These are phyloP conservation scores for Anadara kagoshimensis DNA, from an alignment of 1,140 invertebrate genomes.

Conservation along the genomic window DNA sequence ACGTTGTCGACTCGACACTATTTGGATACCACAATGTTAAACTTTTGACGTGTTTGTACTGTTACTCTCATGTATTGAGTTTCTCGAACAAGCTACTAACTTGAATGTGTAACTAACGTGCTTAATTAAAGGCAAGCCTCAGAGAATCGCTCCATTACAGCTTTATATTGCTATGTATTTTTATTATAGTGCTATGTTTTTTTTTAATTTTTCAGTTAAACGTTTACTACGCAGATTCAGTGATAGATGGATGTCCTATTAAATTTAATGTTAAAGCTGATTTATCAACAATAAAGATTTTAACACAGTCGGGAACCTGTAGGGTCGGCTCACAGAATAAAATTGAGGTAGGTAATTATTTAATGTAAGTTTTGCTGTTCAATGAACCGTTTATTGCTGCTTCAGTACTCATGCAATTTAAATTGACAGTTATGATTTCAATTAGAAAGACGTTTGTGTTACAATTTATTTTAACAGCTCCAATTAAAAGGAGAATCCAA, in stretches of 20 bases:
- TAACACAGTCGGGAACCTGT: constrained; percentile 25
- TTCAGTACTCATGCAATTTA: no score
- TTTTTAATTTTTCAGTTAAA: constrained; percentile 37
- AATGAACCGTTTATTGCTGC: no score
- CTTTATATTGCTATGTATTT: not conserved
- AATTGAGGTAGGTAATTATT: constrained; percentile 26
- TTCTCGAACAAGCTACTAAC: no score
- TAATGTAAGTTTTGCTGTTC: no score
- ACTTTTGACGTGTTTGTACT: no score
- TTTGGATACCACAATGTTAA: no score
- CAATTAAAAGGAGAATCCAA: not conserved
- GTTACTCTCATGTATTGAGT: no score
- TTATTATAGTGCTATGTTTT: not conserved
- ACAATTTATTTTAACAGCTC: not conserved
- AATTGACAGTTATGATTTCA: not conserved
- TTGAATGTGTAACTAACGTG: no score
- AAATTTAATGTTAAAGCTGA: constrained; percentile 45
- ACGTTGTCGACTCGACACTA: no score
- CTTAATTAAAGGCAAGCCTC: no score
- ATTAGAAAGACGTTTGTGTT: not conserved
- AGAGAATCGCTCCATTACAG: not conserved
- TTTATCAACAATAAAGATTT: constrained; percentile 37
- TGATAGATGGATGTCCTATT: constrained; percentile 40
- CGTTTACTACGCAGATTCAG: constrained; percentile 33
- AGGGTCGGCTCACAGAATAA: constrained; percentile 37